Conservation (phyloP, 1,140 invertebrate species). For the Pseudomyrmex cubaensis region DNA sequence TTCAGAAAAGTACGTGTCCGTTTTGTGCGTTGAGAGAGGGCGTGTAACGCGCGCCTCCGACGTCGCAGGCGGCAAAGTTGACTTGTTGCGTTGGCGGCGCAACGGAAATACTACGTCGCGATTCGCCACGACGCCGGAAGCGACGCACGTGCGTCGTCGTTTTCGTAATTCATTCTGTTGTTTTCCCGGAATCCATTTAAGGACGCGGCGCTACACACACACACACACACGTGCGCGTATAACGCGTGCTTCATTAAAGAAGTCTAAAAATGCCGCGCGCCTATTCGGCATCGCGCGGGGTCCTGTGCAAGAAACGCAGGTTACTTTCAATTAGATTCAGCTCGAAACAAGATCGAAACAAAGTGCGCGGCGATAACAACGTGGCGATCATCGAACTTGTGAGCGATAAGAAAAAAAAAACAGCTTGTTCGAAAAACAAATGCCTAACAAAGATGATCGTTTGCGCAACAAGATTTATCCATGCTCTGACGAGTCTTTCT, state of each 20-base stretch:
- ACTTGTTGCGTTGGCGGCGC: neutral
- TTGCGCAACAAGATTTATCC: neutral
- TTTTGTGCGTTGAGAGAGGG: conserved; percentile 49
- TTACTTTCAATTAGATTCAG: neutral
- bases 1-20: conserved; percentile 70
- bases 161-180: conserved; percentile 66
- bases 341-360: neutral
- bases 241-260: conserved; percentile 1
- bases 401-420: neutral
- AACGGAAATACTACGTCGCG: conserved; percentile 67
- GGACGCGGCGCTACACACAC: conserved; percentile 34
- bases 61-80: neutral
- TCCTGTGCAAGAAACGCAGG: too few species aligned
- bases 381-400: neutral
- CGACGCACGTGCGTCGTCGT: conserved; percentile 73
- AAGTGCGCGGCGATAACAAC: neutral
- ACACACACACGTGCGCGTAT: neutral
- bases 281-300: neutral
- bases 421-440: neutral
- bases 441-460: neutral
- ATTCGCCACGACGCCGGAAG: conserved; percentile 71
- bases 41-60: conserved; percentile 4
- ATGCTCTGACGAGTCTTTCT: neutral
- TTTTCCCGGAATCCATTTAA: conserved; percentile 64
- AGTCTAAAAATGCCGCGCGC: neutral